These are phyloP conservation scores for Pelecanus crispus DNA, from an alignment of 2,113 vertebrate genomes.

Conservation along the genomic window DNA sequence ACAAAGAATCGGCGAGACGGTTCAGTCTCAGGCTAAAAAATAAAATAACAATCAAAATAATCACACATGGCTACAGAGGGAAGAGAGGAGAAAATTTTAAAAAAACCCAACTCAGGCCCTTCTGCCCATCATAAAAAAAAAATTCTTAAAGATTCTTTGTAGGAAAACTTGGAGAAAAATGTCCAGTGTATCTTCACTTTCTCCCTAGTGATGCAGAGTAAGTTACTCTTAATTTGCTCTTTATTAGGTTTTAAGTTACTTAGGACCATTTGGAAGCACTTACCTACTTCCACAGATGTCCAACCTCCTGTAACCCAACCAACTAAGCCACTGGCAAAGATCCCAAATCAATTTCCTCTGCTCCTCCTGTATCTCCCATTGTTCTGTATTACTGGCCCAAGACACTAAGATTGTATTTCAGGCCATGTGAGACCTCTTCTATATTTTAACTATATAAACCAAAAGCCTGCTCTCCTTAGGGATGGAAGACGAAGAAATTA, in stretches of 20 bases:
- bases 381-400: neutral
- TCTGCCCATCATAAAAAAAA: neutral
- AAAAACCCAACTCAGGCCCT: neutral
- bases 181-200: neutral
- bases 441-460: neutral
- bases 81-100: neutral
- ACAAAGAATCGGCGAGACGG: constrained; percentile 82
- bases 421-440: neutral
- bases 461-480: neutral
- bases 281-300: constrained; percentile 7
- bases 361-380: neutral
- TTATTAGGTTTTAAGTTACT: neutral
- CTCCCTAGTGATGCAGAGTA: neutral
- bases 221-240: neutral
- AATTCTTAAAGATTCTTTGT: neutral
- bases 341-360: constrained; percentile 15
- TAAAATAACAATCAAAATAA: constrained; percentile 53
- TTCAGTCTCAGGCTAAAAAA: constrained; percentile 81
- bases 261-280: constrained; percentile 6
- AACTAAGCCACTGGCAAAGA: neutral
- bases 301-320: neutral
- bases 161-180: neutral
- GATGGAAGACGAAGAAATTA: neutral
- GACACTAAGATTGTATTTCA: neutral
- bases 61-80: neutral